Evolutionary conservation across 1,140 invertebrate genomes (phyloP), one percentile per base, ranked within the genome.

Genomic region (Drosophila nikananu): DNA sequence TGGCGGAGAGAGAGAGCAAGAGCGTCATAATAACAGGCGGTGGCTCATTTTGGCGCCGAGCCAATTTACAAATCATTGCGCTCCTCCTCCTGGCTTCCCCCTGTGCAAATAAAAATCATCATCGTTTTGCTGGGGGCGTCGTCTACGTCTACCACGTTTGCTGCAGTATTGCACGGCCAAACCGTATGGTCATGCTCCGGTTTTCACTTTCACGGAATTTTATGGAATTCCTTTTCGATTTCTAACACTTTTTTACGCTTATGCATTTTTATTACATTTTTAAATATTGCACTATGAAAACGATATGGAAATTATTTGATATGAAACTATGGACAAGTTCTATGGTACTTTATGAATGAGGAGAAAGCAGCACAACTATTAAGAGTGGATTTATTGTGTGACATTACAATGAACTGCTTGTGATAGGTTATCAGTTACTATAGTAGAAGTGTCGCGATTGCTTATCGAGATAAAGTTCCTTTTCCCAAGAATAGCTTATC

Each of bases 51-150:
- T 78, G 75, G 66, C 75, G 35, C 21, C 54, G 35, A 39, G 65
- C 75, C 59, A 64, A 79, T 52, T 77, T 54, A 52, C 49, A 58
- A 77, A 76, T 65, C 52, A 60, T 52, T 73, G n/a, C 17, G 37
- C 46, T 52, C 7, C 32, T 55, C 32, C 17, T 39, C 21, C 17
- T 25, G 15, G 35, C 35, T 44, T 13, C 49, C 67, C 67, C 41
- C 32, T 9, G 30, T 70, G 64, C 30, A 71, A 71, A 55, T 30
- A 71, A 46, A 54, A 71, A 71, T 67, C 62, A 68, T 73, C 54
- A 42, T 41, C 46, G 55, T 51, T 52, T 35, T 37, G 46, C 19
- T 21, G 70, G 70, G 54, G 54, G 54, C 55, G 55, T 61, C 37
- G 68, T 39, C 71, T 60, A 52, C 30, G 67, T 39, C 71, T 72